These are phyloP conservation scores for Latrodectus elegans DNA, from an alignment of 2,888 invertebrate species.

Conservation along the genomic window DNA sequence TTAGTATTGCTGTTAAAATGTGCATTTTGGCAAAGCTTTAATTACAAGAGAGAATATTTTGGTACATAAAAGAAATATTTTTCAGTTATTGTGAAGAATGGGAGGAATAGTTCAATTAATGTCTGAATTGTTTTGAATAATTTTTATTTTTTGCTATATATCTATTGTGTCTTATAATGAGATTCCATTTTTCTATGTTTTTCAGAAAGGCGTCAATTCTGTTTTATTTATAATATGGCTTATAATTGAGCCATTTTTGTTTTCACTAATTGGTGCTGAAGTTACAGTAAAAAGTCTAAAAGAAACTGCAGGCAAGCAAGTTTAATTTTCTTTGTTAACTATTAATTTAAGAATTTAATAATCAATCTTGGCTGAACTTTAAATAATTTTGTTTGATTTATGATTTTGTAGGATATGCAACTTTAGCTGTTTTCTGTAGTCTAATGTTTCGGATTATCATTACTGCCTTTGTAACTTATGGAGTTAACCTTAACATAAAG, in stretches of 20 bases:
- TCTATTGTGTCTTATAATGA: no score
- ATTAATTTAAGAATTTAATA: no score
- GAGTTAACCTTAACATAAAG: conserved; percentile 87
- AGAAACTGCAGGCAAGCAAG: conserved; percentile 27
- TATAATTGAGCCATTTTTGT: conserved; percentile 76
- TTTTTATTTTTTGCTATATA: no score
- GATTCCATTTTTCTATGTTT: background rate
- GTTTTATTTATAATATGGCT: conserved; percentile 73
- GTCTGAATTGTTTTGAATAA: no score
- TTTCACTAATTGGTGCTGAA: conserved; percentile 76
- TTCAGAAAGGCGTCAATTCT: conserved; percentile 20
- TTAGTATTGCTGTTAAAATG: no score
- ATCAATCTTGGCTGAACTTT: background rate
- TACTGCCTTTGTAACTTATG: conserved; percentile 76
- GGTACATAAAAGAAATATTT: no score
- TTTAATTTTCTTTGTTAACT: no score
- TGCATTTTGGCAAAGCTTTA: no score
- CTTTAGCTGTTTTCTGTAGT: conserved; percentile 79
- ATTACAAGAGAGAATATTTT: no score
- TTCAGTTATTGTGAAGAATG: no score
- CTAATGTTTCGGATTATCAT: conserved; percentile 78
- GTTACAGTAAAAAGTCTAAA: conserved; percentile 75
- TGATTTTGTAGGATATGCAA: conserved; percentile 44
- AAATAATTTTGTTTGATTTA: background rate
- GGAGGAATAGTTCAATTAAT: no score